Base-by-base conservation (phyloP, 2,797 vertebrate genomes). In the Gymnothorax reevesii region DNA sequence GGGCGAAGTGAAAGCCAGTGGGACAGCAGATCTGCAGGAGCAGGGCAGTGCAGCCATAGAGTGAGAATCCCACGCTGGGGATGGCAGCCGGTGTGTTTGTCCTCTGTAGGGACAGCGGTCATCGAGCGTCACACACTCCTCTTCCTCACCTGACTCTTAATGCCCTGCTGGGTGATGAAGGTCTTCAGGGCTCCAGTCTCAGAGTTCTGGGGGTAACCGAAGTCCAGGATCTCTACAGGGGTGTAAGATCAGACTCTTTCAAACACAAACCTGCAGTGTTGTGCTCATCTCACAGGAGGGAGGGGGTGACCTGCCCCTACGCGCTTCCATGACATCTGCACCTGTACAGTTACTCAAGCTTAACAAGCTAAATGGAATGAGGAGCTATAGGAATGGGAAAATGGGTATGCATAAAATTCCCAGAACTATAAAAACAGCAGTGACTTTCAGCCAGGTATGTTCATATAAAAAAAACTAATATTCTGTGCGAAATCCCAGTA, bases 201-300 rank as follows among this genome's bases (percentile, higher is more conserved):
- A 10, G 99, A 99, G 93, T 99, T 99, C 94, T 99, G 99, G 91
- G 99, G 99, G 92, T 99, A 99, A 86, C 99, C 99, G 94, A 99
- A 99, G 92, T 99, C 99, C 95, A 99, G 95, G 93, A 99, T 99
- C 95, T 99, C 99, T 99, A 94, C 17, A 91, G 88, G 91, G 90
- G 49, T 33, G 60, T 20, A 54, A 8, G 52, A 22, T 33, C 2
- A 3, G 22, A 83, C 52, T 9, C 27, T 52, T 20, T 25, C 52
- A 20, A 42, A 22, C 75, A 73, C 69, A 73, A 73, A 42, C 25
- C 27, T 33, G 8, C 27, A 3, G 27, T 27, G 13, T 71, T 71
- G 8, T 4, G 3, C 66, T 27, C 66, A 25, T 71, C 66, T 71
- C 25, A 27, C 66, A n/a, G 12, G 64, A 66, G 22, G 64, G 22